Conservation (phyloP, 1,140 invertebrate species). For the Lucilia sericata region DNA sequence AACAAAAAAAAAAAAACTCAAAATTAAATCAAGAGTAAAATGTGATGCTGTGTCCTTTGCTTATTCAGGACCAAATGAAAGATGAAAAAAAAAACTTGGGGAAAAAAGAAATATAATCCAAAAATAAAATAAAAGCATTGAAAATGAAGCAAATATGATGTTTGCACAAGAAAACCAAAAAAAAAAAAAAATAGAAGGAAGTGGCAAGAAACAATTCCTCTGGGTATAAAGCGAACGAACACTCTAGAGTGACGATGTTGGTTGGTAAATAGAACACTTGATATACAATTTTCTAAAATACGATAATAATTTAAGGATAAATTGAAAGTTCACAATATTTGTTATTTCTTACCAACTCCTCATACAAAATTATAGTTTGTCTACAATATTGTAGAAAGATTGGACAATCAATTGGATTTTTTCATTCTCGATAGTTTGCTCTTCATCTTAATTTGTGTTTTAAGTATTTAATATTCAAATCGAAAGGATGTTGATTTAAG, state of each 20-base stretch:
- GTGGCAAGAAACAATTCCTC: slow-evolving; percentile 40
- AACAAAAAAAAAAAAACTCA: neutral
- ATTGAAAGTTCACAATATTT: slow-evolving; percentile 35
- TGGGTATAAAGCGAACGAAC: slow-evolving; percentile 6
- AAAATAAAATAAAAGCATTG: neutral
- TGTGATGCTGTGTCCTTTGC: slow-evolving; percentile 37
- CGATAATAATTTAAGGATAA: slow-evolving; percentile 34
- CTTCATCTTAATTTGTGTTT: too few species aligned
- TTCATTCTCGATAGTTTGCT: neutral
- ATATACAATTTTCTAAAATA: slow-evolving; percentile 5
- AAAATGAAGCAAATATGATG: slow-evolving; percentile 6
- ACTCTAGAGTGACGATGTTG: neutral
- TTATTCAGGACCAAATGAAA: neutral
- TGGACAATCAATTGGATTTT: neutral
- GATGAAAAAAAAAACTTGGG: neutral
- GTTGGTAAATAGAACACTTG: slow-evolving; percentile 21
- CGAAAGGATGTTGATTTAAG: too few species aligned
- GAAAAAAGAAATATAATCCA: neutral
- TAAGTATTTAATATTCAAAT: too few species aligned
- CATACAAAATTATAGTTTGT: slow-evolving; percentile 31
- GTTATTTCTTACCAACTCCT: neutral
- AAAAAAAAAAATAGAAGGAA: slow-evolving; percentile 15
- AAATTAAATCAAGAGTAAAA: slow-evolving; percentile 43
- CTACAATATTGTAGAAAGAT: neutral
- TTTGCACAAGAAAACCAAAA: slow-evolving; percentile 33